A percentile compares a stretch with the other conserved stretches of the same genome.
Conservation (phyloP, 2,888 invertebrate genomes). For the Pandemis corylana region DNA sequence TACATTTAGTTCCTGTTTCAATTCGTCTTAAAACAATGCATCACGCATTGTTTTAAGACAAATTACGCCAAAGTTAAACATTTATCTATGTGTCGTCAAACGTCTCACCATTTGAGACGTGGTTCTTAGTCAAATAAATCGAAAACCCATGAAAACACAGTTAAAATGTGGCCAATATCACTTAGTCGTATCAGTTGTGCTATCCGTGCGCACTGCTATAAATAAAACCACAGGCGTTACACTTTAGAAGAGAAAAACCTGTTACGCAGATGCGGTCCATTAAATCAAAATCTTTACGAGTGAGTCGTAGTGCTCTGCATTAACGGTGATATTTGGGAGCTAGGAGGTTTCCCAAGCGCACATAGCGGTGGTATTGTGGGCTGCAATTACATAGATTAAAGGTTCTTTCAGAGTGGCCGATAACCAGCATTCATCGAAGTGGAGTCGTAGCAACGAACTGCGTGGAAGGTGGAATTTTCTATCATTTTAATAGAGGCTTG, state of each 20-base stretch:
- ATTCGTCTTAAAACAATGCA: too few species aligned
- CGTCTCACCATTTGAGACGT: neutral
- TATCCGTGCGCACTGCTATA: slow-evolving; percentile 42
- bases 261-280: neutral
- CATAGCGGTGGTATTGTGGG: slow-evolving; percentile 24
- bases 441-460: slow-evolving; percentile 18
- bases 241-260: slow-evolving; percentile 42
- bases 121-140: neutral
- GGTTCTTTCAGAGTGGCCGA: slow-evolving; percentile 58
- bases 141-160: slow-evolving; percentile 18
- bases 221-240: slow-evolving; percentile 50
- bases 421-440: slow-evolving; percentile 45
- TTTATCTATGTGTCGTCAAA: neutral
- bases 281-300: slow-evolving; percentile 1
- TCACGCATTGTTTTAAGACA: too few species aligned
- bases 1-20: too few species aligned
- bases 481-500: slow-evolving; percentile 34
- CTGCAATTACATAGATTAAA: slow-evolving; percentile 71
- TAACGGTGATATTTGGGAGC: slow-evolving; percentile 16
- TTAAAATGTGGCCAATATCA: slow-evolving; percentile 36
- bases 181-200: slow-evolving; percentile 36
- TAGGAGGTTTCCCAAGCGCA: slow-evolving; percentile 36
- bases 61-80: too few species aligned
- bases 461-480: slow-evolving; percentile 32
- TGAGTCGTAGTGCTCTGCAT: slow-evolving; percentile 4